Evolutionary conservation across 2,797 vertebrate genomes (phyloP), one percentile per base, ranked within the genome.

Genomic region (Coregonus sp.): DNA sequence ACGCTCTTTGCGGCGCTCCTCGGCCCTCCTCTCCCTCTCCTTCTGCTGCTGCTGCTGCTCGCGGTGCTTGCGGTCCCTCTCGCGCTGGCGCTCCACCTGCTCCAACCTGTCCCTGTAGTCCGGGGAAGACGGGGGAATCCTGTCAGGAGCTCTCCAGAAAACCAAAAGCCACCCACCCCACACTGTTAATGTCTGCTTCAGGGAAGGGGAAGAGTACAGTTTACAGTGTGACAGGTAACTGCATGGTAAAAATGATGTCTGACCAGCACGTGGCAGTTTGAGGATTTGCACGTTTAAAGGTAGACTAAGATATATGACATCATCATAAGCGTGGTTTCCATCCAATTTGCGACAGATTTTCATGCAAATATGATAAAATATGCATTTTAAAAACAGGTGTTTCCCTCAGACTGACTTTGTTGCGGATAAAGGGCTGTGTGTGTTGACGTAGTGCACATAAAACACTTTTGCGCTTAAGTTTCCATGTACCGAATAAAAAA

Each of bases 41-140:
- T 98, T 98, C 9, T 95, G 92, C n/a, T 98, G 97, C 80, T 97
- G 94, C 71, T 88, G 95, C 80, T 98, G 97, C 71, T 99, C 98
- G 0, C 97, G 92, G 74, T 97, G 87, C 85, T 98, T 98, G 7
- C 97, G 89, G 37, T 99, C 97, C 0, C 98, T 92, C 76, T 99
- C 97, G 0, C 96, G 93, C 84, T 97, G 96, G 2, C 98, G 93
- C 79, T 99, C 98, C 0, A 96, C 88, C 74, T 99, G 98, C 90
- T 99, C 98, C 81, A 99, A 90, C 2, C 98, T 96, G 86, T 99
- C 98, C 91, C 98, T 99, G 92, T 75, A 75, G 84, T 82, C 79
- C 84, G 83, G 84, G 86, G 81, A 83, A 89, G 84, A 88, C 76
- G 76, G 77, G 73, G 75, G 72, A 76, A 76, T 71, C 82, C 77